Evolutionary conservation across 2,797 vertebrate genomes (phyloP), one percentile per base, ranked within the genome.

Genomic region (Hafferia zeledoni): DNA sequence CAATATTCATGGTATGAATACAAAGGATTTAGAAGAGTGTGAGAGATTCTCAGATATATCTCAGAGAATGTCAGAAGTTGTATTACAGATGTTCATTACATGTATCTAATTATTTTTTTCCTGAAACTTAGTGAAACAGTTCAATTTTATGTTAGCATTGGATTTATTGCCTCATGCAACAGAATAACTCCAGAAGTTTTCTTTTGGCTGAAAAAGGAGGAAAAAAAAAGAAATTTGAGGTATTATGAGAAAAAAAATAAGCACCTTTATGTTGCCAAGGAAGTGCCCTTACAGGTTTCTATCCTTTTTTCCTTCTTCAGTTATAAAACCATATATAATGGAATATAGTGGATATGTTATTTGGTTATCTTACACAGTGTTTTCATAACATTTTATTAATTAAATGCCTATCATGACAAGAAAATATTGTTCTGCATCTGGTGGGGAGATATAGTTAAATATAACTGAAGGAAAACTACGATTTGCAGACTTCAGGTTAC

Each of bases 341-440:
- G 13, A 43, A 47, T 39, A 60, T 14, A n/a, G 10, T 25, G 13
- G 30, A 16, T 43, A 41, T 13, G 3, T 31, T 57, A 49, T 53
- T 68, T 68, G 4, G 5, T 60, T 33, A 31, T 2, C 3, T 74
- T 75, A 2, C 13, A n/a, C 4, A 53, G 2, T 19, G 1, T 53
- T 86, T 86, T 52, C 27, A 13, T 35, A 56, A 28, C 17, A 35
- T 4, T 56, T 85, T 37, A 67, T 80, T 80, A 63, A 89, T 55
- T 10, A 67, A 90, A 78, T 17, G 2, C 10, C 11, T 74, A 8
- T 1, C 4, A 30, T 22, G 10, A 12, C 9, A 68, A 63, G 23
- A 63, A 86, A 81, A 64, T 63, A 33, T 4, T 52, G 5, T 44
- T 87, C 37, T 50, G 6, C 20, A 77, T 61, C 33, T 81, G 13